phyloP scores from a whole-genome alignment of 1,140 invertebrate species.

The Musca vetustissima region DNA sequence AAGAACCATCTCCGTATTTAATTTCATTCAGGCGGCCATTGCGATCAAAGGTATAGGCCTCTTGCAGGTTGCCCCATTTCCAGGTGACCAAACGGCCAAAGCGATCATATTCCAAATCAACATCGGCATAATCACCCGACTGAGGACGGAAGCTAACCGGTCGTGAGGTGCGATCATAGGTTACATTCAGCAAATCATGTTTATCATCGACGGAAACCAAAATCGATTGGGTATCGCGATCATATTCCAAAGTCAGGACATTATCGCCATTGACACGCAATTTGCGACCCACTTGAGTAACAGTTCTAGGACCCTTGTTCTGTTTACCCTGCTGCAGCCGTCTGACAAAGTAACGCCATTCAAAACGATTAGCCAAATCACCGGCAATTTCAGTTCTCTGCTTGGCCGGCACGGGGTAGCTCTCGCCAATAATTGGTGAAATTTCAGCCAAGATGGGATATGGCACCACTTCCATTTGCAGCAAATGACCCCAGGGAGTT shows the following conservation, averaged over 20 bases:
- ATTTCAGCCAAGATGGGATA: conserved; percentile 82
- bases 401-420: conserved; percentile 86
- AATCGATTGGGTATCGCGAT: conserved; percentile 84
- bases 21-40: conserved; percentile 84
- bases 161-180: conserved; percentile 87
- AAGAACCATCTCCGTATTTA: conserved; percentile 83
- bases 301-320: conserved; percentile 64
- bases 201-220: conserved; percentile 88
- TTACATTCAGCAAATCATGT: conserved; percentile 85
- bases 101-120: conserved; percentile 90
- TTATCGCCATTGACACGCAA: conserved; percentile 89
- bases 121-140: conserved; percentile 80
- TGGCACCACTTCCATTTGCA: conserved; percentile 84
- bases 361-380: conserved; percentile 88
- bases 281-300: conserved; percentile 81
- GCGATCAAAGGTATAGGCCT: conserved; percentile 85
- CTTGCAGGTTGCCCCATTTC: conserved; percentile 88
- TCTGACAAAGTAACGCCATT: conserved; percentile 89
- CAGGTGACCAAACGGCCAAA: conserved; percentile 87
- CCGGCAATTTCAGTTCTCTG: conserved; percentile 86
- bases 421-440: conserved; percentile 80
- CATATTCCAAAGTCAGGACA: conserved; percentile 88
- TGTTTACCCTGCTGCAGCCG: conserved; percentile 66
- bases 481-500: conserved; percentile 79
- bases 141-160: conserved; percentile 87